A percentile compares a stretch with the other conserved stretches of the same genome.
Evolutionary conservation across 2,113 vertebrate genomes (phyloP).

Genomic region (Labrus mixtus): DNA sequence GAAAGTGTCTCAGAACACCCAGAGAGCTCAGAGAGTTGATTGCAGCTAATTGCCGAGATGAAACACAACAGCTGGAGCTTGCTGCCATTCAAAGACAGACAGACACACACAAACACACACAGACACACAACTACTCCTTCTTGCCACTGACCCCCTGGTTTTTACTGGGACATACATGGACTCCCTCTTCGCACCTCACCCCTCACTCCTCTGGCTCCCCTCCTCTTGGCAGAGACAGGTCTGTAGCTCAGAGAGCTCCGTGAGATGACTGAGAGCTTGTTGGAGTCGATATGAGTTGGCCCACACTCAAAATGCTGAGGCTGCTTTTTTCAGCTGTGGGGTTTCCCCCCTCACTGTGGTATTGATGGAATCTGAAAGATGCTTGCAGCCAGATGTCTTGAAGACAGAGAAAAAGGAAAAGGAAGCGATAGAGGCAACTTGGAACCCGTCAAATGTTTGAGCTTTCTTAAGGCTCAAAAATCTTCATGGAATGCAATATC

Average conservation of each 20-base stretch:
- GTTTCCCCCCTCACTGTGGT: conserved; percentile 70
- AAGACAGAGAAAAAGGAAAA: conserved; percentile 43
- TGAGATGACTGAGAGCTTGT: conserved; percentile 55
- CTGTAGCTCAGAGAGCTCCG: conserved; percentile 45
- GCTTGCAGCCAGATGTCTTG: conserved; percentile 71
- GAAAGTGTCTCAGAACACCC: conserved; percentile 78
- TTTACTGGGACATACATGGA: conserved; percentile 42
- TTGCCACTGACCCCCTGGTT: conserved; percentile 35
- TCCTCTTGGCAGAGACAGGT: conserved; percentile 47
- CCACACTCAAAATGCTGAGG: conserved; percentile 63
- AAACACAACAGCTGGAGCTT: conserved; percentile 78
- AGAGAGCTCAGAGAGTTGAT: conserved; percentile 77
- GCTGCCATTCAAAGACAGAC: conserved; percentile 32
- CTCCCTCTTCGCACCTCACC: conserved; percentile 57
- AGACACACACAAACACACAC: not conserved
- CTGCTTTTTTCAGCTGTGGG: conserved; percentile 69
- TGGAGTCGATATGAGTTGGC: conserved; percentile 61
- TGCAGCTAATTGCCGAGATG: conserved; percentile 77
- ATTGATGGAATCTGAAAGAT: conserved; percentile 77
- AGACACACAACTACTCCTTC: conserved; percentile 3
- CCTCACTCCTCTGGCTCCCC: conserved; percentile 53
- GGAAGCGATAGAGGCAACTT: conserved; percentile 22
- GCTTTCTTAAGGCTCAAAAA: conserved; percentile 27
- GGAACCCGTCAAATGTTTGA: conserved; percentile 27
- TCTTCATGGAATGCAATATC: conserved; percentile 14